A percentile compares a stretch with the other conserved stretches of the same genome.
Evolutionary conservation across 2,113 vertebrate species (phyloP).

Genomic region (Hippocampus comes): DNA sequence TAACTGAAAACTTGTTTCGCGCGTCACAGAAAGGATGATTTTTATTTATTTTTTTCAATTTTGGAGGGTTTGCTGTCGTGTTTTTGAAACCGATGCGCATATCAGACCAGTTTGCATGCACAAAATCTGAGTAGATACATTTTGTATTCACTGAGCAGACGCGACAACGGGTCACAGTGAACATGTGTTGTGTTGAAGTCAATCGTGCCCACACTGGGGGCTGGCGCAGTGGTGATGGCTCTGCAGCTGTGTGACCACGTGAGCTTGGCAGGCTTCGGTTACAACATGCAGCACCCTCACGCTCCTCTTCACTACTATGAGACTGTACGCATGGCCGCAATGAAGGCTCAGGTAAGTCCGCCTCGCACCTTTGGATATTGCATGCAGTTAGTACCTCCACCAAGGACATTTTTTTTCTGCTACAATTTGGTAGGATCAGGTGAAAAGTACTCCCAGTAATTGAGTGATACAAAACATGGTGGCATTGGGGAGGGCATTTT

Average conservation of each 20-base stretch:
- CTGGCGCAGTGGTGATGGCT: constrained; percentile 71
- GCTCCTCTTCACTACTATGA: constrained; percentile 76
- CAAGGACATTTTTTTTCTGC: not conserved
- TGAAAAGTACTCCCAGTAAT: too few species aligned
- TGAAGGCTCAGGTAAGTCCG: constrained; percentile 62
- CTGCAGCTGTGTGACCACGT: constrained; percentile 78
- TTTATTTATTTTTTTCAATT: too few species aligned
- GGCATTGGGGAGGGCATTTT: too few species aligned
- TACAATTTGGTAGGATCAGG: not conserved
- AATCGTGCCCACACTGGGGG: constrained; percentile 71
- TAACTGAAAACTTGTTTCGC: too few species aligned
- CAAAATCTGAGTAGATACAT: not conserved
- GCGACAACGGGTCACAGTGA: not conserved
- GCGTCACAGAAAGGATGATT: too few species aligned
- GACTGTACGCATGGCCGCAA: constrained; percentile 63
- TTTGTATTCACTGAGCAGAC: not conserved
- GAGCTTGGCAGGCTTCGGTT: constrained; percentile 77
- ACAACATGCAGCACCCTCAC: constrained; percentile 69
- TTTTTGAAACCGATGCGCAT: not conserved
- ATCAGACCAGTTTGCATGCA: not conserved
- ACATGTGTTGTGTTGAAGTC: constrained; percentile 12
- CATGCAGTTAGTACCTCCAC: not conserved
- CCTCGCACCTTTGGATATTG: not conserved
- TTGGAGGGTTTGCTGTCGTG: too few species aligned
- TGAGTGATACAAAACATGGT: too few species aligned